phyloP scores from a whole-genome alignment of 1,140 invertebrate species.

The Macrobrachium rosenbergii region DNA sequence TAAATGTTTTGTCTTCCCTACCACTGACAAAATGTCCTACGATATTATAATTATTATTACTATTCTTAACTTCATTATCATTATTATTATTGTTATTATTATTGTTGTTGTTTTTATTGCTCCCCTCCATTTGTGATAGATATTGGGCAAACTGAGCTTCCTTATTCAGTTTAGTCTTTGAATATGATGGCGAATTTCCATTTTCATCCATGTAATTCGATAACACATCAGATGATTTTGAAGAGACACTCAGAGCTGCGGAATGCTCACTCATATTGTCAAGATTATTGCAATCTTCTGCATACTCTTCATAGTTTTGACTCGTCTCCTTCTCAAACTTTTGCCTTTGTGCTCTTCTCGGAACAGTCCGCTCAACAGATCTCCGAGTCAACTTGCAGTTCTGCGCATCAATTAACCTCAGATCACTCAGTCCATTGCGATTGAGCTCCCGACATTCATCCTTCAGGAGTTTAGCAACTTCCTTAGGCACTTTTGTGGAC shows the following conservation, averaged over 20 bases:
- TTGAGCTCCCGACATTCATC: constrained; percentile 56
- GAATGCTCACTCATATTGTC: neutral
- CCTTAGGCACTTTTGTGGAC: neutral
- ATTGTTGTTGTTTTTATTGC: too few relatives aligned
- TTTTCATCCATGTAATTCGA: constrained; percentile 42
- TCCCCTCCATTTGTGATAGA: too few relatives aligned
- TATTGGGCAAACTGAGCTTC: neutral
- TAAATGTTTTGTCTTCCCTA: too few relatives aligned
- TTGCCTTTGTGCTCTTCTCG: constrained; percentile 4
- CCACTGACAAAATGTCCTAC: too few relatives aligned
- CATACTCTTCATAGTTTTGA: neutral
- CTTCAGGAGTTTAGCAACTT: constrained; percentile 41
- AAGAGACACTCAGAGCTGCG: neutral
- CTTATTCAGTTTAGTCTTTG: neutral
- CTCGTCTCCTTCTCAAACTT: neutral
- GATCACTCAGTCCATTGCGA: constrained; percentile 32
- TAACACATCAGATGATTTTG: neutral
- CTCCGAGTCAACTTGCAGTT: constrained; percentile 44
- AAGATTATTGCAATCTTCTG: neutral
- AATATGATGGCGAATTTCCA: constrained; percentile 51
- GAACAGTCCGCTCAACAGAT: constrained; percentile 22
- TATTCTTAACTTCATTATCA: too few relatives aligned
- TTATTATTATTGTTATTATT: too few relatives aligned
- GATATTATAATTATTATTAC: too few relatives aligned
- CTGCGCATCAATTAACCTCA: constrained; percentile 28